Conservation (phyloP, 2,797 vertebrate genomes). For the Loris lydekkerianus region DNA sequence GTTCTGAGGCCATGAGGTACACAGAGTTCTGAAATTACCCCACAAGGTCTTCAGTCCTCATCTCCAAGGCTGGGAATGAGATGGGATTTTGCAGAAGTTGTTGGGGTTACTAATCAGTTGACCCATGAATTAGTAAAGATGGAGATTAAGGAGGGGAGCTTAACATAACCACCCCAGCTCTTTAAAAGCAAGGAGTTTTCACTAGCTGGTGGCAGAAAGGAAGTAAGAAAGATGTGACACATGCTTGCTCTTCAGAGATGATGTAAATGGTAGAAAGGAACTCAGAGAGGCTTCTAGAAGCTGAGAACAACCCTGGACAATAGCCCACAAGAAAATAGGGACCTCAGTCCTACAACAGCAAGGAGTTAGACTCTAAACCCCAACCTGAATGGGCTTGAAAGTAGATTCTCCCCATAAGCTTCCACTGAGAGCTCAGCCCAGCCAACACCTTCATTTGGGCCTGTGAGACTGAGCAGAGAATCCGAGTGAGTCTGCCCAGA, state of each 20-base stretch:
- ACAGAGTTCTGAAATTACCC: not conserved
- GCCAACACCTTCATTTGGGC: not conserved
- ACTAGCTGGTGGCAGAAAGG: not conserved
- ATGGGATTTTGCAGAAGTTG: not conserved
- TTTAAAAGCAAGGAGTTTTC: not conserved
- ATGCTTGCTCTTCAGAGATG: not conserved
- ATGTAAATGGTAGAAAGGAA: not conserved
- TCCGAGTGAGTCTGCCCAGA: not conserved
- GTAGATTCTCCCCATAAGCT: not conserved
- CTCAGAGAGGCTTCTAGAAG: not conserved
- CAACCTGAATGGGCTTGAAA: not conserved
- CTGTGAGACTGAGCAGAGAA: not conserved
- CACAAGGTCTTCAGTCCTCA: not conserved
- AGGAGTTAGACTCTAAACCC: not conserved
- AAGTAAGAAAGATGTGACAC: not conserved
- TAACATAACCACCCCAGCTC: not conserved
- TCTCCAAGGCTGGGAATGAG: not conserved
- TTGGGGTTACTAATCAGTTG: constrained; percentile 10
- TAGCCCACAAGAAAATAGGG: not conserved
- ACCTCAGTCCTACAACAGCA: not conserved
- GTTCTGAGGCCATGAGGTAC: not conserved
- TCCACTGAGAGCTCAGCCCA: not conserved
- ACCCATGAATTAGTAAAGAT: not conserved
- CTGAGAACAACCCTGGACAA: not conserved
- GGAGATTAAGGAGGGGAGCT: not conserved